Evolutionary conservation across 2,888 invertebrate species (phyloP).

Genomic region (Drosophila dives): DNA sequence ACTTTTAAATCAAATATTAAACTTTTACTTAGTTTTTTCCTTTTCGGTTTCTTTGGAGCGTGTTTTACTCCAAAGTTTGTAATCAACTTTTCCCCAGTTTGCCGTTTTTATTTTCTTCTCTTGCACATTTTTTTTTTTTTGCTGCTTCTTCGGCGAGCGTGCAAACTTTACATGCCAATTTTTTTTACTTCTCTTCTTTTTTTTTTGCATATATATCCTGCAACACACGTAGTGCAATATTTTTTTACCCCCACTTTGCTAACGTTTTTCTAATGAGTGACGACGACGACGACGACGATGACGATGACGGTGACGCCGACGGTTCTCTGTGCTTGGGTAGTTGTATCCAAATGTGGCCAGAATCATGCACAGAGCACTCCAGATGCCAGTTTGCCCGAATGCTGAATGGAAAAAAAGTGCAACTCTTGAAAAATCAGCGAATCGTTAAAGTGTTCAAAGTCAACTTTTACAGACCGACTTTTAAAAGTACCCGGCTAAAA

Average conservation of each 20-base stretch:
- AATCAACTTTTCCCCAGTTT: slow-evolving; percentile 72
- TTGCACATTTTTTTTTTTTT: slow-evolving; percentile 20
- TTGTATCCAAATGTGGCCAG: slow-evolving; percentile 64
- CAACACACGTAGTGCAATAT: slow-evolving; percentile 73
- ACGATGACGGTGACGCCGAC: slow-evolving; percentile 18
- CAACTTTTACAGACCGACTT: slow-evolving; percentile 66
- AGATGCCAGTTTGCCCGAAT: slow-evolving; percentile 13
- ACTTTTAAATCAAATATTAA: slow-evolving; percentile 81
- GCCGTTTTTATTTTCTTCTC: slow-evolving; percentile 30
- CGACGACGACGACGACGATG: slow-evolving; percentile 45
- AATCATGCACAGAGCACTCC: slow-evolving; percentile 28
- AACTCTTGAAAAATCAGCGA: slow-evolving; percentile 81
- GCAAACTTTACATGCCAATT: slow-evolving; percentile 70
- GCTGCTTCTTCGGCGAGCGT: slow-evolving; percentile 41
- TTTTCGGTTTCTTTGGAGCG: slow-evolving; percentile 49
- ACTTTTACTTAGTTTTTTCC: slow-evolving; percentile 65
- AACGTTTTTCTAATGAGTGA: slow-evolving; percentile 79
- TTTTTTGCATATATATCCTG: slow-evolving; percentile 28
- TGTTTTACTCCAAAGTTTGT: slow-evolving; percentile 67
- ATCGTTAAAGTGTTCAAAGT: slow-evolving; percentile 84
- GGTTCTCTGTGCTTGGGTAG: slow-evolving; percentile 33
- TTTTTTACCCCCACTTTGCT: slow-evolving; percentile 63
- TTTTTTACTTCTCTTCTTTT: slow-evolving; percentile 29
- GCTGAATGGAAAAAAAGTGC: slow-evolving; percentile 26
- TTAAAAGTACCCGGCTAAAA: slow-evolving; percentile 15